phyloP scores from a whole-genome alignment of 2,113 vertebrate genomes.

The Balaeniceps rex region DNA sequence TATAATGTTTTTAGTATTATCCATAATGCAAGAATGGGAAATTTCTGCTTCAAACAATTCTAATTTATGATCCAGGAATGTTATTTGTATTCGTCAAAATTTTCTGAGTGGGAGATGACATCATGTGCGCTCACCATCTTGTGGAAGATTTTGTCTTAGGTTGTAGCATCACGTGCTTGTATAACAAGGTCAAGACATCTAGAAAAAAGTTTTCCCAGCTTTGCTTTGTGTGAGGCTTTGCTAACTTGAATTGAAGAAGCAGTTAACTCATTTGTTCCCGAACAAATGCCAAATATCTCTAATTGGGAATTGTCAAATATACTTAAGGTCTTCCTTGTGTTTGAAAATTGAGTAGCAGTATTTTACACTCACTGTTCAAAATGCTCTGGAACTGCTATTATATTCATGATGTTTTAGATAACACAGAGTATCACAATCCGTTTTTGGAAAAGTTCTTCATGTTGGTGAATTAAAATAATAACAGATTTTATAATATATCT shows the following conservation, averaged over 20 bases:
- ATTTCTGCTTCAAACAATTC: slow-evolving; percentile 52
- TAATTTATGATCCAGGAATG: slow-evolving; percentile 37
- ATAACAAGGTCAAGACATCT: slow-evolving; percentile 17
- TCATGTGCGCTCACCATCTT: not conserved
- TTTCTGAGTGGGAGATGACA: not conserved
- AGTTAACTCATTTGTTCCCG: slow-evolving; percentile 46
- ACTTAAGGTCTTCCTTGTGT: slow-evolving; percentile 1
- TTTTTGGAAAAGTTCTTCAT: slow-evolving; percentile 21
- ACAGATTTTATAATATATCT: not conserved
- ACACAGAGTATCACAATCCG: not conserved
- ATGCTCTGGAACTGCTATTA: not conserved
- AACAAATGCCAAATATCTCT: slow-evolving; percentile 62
- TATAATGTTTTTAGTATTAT: slow-evolving; percentile 70
- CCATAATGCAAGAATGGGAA: slow-evolving; percentile 59
- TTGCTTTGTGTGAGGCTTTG: slow-evolving; percentile 1
- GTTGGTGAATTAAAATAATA: slow-evolving; percentile 4
- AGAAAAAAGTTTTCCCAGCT: slow-evolving; percentile 11
- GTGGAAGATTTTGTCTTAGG: not conserved
- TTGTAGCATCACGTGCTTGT: not conserved
- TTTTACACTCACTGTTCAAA: slow-evolving; percentile 8
- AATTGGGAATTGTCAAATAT: slow-evolving; percentile 34
- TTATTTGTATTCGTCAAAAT: slow-evolving; percentile 22
- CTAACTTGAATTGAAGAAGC: slow-evolving; percentile 14
- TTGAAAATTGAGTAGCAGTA: not conserved
- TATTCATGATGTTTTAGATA: not conserved